Evolutionary conservation across 2,797 vertebrate species (phyloP), one percentile per base, ranked within the genome.

Genomic region (Aythya fuligula): DNA sequence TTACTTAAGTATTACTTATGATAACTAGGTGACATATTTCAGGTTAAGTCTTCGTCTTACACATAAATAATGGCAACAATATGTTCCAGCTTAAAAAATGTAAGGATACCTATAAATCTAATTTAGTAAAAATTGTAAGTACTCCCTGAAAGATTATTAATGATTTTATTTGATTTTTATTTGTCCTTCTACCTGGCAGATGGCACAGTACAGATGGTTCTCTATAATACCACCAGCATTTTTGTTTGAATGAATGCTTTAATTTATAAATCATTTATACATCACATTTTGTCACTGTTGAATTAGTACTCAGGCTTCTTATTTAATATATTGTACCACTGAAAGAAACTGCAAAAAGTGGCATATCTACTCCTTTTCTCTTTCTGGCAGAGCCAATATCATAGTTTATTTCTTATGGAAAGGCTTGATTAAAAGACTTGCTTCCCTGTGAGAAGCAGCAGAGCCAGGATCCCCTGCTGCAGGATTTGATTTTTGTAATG

Each of bases 121-220:
- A 89, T 82, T 92, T 76, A 58, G 69, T 85, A 61, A 71, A 90
- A 95, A 89, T 90, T 89, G 54, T 81, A 95, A 91, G 82, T 95
- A 74, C 85, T 84, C 77, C 62, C 89, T 95, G 94, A 94, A 97
- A 86, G 79, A 80, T 95, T 96, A 96, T 96, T 94, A 92, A 96
- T 94, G 43, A 90, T 71, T 65, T 83, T 84, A 60, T 43, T 90
- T 82, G 56, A 70, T 89, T 91, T 86, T 80, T 79, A 61, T 91
- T 96, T 95, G 90, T 93, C 71, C 83, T 96, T 89, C 65, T 93
- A 87, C 47, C 45, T 91, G 94, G 90, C 92, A 97, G 92, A 93
- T 85, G 75, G 90, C 85, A 78, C 27, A 67, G 88, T 94, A 83
- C 88, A 95, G 94, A 93, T 95, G 91, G 70, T 65, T 95, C 86